Conservation (phyloP, 1,140 invertebrate species). For the Venturia canescens region DNA sequence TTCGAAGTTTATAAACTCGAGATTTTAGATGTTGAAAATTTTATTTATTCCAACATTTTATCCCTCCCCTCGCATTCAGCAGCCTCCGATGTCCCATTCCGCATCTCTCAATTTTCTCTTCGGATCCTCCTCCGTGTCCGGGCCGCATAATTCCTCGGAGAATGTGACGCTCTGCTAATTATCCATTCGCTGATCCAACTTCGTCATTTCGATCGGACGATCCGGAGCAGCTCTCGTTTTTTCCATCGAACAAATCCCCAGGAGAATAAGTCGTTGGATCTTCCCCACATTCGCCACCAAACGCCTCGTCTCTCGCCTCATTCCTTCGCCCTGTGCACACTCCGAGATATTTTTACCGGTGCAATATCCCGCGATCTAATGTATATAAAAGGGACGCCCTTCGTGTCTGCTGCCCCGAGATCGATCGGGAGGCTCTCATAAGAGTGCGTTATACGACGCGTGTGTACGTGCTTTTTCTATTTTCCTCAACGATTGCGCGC, state of each 20-base stretch:
- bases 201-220: too few species aligned
- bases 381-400: not conserved
- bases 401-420: not conserved
- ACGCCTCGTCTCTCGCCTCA: not conserved
- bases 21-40: too few species aligned
- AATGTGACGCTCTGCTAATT: too few species aligned
- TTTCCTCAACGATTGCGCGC: not conserved
- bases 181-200: too few species aligned
- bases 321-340: not conserved
- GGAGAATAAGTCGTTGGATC: too few species aligned
- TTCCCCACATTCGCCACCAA: not conserved
- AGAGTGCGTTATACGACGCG: not conserved
- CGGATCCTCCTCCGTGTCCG: too few species aligned
- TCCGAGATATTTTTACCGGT: not conserved
- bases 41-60: too few species aligned
- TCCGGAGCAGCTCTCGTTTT: too few species aligned
- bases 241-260: too few species aligned
- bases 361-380: not conserved
- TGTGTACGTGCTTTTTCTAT: not conserved
- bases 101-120: not conserved
- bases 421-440: not conserved
- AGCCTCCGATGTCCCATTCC: not conserved
- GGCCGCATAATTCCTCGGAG: too few species aligned
- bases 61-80: too few species aligned
- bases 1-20: too few species aligned